These are phyloP conservation scores for Dasyprocta punctata DNA, from an alignment of 2,113 vertebrate genomes.

Conservation along the genomic window DNA sequence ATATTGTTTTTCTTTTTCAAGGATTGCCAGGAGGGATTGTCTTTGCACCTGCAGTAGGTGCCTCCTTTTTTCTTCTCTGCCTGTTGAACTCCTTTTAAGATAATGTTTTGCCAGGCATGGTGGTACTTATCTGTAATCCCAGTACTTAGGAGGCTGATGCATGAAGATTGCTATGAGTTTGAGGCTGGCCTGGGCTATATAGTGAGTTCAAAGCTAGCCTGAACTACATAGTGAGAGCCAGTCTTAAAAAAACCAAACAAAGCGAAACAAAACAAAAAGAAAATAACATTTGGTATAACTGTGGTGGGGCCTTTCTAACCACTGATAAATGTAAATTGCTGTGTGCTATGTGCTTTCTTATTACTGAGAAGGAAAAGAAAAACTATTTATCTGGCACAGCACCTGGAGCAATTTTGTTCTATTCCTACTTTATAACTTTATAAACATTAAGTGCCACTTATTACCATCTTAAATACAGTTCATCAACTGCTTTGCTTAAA, in stretches of 20 bases:
- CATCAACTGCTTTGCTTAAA: neutral
- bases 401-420: neutral
- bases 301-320: neutral
- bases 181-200: neutral
- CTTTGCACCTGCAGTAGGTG: neutral
- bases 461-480: neutral
- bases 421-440: neutral
- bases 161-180: neutral
- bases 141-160: neutral
- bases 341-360: neutral
- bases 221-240: neutral
- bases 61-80: neutral
- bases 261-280: neutral
- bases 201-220: neutral
- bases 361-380: neutral
- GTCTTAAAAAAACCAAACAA: neutral
- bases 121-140: neutral
- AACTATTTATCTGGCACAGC: neutral
- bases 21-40: neutral
- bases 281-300: neutral
- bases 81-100: neutral
- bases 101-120: neutral
- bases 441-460: neutral
- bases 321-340: neutral
- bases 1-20: neutral